Evolutionary conservation across 2,888 invertebrate species (phyloP), one percentile per base, ranked within the genome.

Genomic region (Chaetogeoica ovagalla): DNA sequence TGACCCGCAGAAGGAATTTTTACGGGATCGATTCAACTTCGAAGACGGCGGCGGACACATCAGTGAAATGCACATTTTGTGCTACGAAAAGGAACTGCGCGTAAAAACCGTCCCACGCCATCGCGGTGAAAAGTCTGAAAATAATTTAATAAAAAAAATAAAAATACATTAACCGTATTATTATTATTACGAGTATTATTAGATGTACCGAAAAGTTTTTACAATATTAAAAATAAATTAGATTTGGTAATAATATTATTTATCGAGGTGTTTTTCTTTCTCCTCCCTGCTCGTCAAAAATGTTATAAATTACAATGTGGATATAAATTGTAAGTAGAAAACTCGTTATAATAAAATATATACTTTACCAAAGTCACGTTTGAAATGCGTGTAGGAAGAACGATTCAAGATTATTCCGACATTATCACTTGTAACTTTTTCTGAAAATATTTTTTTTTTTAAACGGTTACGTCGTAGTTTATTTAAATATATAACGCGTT

Each of bases 301-400:
- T 37, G 52, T 52, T 55, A 63, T 63, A 74, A 74, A 74, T 74
- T 55, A 63, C 8, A 15, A 15, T 30, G 4, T 4, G 17, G n/a
- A n/a, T 19, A 52, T 39, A 21, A 48, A 55, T 37, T 63, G 39
- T 37, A 39, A 17, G 30, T 15, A 37, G 30, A 30, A 65, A 74
- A 74, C 74, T 74, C 74, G 52, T 74, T 74, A 65, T 74, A 65
- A 55, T 55, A 30, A 30, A n/a, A n/a, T n/a, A 30, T 57, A 55
- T 65, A 65, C 63, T 65, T 74, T 65, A 55, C 65, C 63, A 19
- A 30, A 65, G 74, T 65, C 63, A 74, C 74, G 63, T 74, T 55
- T 65, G 21, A 63, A 74, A 74, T 74, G 63, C 62, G 52, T 74
- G 63, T 52, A 63, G 55, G 30, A 39, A 74, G 17, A 39, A 74